Evolutionary conservation across 1,140 invertebrate species (phyloP).

Genomic region (Maconellicoccus hirsutus): DNA sequence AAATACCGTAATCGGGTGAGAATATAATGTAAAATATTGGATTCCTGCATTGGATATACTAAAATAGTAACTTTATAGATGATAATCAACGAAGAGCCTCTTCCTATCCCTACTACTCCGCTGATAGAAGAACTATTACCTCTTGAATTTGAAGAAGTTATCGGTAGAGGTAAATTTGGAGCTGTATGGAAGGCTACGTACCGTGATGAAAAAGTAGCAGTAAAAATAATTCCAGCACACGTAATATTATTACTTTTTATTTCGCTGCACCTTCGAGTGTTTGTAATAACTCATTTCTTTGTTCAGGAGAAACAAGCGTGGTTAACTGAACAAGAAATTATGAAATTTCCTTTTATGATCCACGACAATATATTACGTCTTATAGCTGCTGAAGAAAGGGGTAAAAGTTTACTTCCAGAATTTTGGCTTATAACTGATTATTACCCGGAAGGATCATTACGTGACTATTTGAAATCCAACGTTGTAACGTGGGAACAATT

Average conservation of each 20-base stretch:
- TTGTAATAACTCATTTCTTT: neutral
- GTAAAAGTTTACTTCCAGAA: slow-evolving; percentile 49
- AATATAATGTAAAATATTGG: no score
- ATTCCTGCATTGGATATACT: no score
- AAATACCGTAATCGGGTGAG: no score
- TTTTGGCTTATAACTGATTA: slow-evolving; percentile 95
- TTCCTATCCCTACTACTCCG: no score
- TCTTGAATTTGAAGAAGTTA: slow-evolving; percentile 72
- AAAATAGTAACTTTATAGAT: no score
- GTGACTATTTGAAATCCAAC: slow-evolving; percentile 87
- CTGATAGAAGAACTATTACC: slow-evolving; percentile 43
- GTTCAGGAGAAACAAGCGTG: slow-evolving; percentile 53
- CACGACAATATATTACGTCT: slow-evolving; percentile 84
- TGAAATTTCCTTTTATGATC: slow-evolving; percentile 78
- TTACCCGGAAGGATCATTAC: slow-evolving; percentile 85
- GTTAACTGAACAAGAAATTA: slow-evolving; percentile 83
- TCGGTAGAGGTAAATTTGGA: slow-evolving; percentile 87
- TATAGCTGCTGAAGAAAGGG: slow-evolving; percentile 77
- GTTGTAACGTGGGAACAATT: slow-evolving; percentile 75
- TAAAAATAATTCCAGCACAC: slow-evolving; percentile 56
- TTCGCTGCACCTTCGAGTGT: neutral
- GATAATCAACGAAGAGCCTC: no score
- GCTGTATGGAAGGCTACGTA: slow-evolving; percentile 82
- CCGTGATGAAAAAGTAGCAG: slow-evolving; percentile 55
- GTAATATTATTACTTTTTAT: slow-evolving; percentile 15